phyloP scores from a whole-genome alignment of 2,797 vertebrate species.

The Huso huso region DNA sequence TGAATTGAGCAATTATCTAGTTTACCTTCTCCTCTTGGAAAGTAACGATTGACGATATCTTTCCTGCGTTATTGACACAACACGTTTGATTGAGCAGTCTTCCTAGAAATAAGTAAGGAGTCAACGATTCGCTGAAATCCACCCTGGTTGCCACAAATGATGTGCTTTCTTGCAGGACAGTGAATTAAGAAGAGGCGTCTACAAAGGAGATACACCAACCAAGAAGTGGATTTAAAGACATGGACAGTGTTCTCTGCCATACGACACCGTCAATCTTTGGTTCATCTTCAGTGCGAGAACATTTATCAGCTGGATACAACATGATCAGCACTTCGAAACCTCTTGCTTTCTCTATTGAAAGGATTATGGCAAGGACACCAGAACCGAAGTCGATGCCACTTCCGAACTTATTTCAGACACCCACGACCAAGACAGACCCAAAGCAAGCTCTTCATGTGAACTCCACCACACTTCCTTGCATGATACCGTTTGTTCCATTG shows the following conservation, averaged over 20 bases:
- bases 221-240: constrained; percentile 46
- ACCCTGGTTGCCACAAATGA: constrained; percentile 53
- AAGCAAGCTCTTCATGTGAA: constrained; percentile 62
- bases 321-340: constrained; percentile 78
- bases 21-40: constrained; percentile 78
- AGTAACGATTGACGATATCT: constrained; percentile 84
- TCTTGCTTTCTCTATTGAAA: constrained; percentile 95
- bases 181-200: constrained; percentile 55
- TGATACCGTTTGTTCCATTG: constrained; percentile 89
- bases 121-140: constrained; percentile 63
- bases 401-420: constrained; percentile 68
- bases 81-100: constrained; percentile 74
- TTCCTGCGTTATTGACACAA: constrained; percentile 80
- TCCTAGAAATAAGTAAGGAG: constrained; percentile 63
- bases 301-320: constrained; percentile 65
- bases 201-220: constrained; percentile 50
- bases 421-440: constrained; percentile 70
- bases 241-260: constrained; percentile 79
- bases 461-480: constrained; percentile 74
- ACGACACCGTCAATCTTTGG: constrained; percentile 70
- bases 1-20: constrained; percentile 88
- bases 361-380: constrained; percentile 94
- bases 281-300: constrained; percentile 65
- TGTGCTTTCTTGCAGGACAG: constrained; percentile 63
- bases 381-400: constrained; percentile 79